Conservation (phyloP, 2,113 vertebrate genomes). For the Hyperoodon ampullatus region DNA sequence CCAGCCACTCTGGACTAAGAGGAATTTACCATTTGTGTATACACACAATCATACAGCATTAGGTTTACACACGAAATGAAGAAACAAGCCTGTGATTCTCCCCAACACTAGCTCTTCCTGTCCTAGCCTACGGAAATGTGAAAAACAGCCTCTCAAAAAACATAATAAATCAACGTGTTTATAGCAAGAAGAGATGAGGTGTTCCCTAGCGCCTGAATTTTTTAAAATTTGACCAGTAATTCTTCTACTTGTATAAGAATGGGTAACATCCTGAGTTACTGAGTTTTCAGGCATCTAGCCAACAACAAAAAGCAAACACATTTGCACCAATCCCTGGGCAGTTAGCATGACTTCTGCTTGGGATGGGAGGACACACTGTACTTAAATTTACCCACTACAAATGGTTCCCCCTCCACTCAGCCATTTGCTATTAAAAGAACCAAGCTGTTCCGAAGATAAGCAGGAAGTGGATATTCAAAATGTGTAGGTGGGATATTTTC, state of each 20-base stretch:
- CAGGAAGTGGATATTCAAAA: slow-evolving; percentile 80
- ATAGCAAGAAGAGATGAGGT: slow-evolving; percentile 6
- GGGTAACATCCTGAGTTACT: not conserved
- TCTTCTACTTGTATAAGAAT: not conserved
- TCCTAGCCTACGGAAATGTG: not conserved
- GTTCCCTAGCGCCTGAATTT: not conserved
- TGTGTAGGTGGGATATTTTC: slow-evolving; percentile 77
- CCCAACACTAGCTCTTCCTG: not conserved
- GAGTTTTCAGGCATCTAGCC: not conserved
- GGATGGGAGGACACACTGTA: slow-evolving; percentile 62
- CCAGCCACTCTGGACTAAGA: not conserved
- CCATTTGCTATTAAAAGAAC: slow-evolving; percentile 79
- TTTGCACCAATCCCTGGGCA: not conserved
- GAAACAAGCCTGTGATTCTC: not conserved
- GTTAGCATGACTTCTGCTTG: slow-evolving; percentile 39
- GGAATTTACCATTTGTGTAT: not conserved
- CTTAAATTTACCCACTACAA: slow-evolving; percentile 68
- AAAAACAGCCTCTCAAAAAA: not conserved
- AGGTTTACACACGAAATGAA: not conserved
- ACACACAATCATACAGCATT: not conserved
- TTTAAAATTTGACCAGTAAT: not conserved
- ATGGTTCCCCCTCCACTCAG: slow-evolving; percentile 68
- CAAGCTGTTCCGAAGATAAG: slow-evolving; percentile 78
- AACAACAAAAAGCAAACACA: not conserved
- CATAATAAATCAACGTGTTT: not conserved